Evolutionary conservation across 2,797 vertebrate species (phyloP).

Genomic region (Alauda arvensis): DNA sequence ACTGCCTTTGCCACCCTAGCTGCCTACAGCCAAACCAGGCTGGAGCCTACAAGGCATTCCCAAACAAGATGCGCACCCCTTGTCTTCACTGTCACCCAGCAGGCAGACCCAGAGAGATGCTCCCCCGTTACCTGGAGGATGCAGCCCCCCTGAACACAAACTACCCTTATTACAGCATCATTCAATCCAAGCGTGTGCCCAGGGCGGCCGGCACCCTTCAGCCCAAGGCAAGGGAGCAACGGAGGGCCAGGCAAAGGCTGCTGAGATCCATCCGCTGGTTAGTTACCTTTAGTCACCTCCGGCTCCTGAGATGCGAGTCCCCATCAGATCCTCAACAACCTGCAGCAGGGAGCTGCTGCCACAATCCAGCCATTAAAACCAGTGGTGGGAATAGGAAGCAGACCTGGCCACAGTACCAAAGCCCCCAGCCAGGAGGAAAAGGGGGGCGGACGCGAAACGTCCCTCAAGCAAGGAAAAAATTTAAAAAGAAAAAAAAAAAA

Average conservation of each 20-base stretch:
- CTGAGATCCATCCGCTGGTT: not conserved
- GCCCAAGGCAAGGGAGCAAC: not conserved
- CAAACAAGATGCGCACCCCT: not conserved
- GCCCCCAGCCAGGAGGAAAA: not conserved
- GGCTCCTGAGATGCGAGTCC: constrained; percentile 26
- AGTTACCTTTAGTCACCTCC: constrained; percentile 54
- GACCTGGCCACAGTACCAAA: constrained; percentile 31
- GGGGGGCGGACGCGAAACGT: not conserved
- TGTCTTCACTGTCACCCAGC: not conserved
- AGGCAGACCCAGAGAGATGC: not conserved
- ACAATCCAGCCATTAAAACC: constrained; percentile 68
- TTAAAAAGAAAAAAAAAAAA: no score
- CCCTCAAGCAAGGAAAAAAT: not conserved
- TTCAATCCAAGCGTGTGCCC: not conserved
- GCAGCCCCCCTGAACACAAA: not conserved
- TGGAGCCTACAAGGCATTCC: not conserved
- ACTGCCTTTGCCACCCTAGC: not conserved
- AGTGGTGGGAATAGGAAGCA: constrained; percentile 1
- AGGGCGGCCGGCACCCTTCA: not conserved
- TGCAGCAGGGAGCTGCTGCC: constrained; percentile 61
- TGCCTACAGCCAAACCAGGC: not conserved
- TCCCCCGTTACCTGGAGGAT: not conserved
- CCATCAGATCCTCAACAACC: constrained; percentile 71
- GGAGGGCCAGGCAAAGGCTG: not conserved
- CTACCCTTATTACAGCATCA: not conserved